These are phyloP conservation scores for Etheostoma spectabile DNA, from an alignment of 2,113 vertebrate genomes.

Conservation along the genomic window DNA sequence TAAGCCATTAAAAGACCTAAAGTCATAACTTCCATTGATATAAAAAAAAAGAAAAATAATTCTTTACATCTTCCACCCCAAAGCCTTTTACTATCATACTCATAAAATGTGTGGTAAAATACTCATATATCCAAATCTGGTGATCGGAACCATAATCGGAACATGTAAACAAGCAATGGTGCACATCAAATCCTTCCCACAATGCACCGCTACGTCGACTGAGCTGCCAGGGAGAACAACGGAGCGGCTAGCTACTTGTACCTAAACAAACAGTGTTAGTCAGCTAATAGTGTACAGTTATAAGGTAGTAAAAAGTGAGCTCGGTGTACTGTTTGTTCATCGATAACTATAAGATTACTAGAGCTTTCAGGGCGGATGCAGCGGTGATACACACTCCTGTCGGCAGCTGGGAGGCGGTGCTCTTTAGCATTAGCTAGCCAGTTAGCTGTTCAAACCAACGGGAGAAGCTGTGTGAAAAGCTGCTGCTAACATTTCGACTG, in stretches of 20 bases:
- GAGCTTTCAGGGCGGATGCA: constrained; percentile 3
- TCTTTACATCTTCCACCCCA: fast-evolving
- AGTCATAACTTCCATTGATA: neutral
- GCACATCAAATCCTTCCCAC: constrained; percentile 59
- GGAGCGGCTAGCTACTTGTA: neutral
- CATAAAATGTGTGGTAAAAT: neutral
- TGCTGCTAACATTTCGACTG: constrained; percentile 26
- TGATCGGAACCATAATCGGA: neutral
- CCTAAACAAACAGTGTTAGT: fast-evolving
- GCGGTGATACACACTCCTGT: constrained; percentile 23
- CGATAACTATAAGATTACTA: neutral
- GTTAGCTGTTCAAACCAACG: constrained; percentile 36
- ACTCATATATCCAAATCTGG: neutral
- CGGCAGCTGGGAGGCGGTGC: constrained; percentile 38
- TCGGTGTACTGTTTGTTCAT: fast-evolving
- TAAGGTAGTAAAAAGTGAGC: neutral
- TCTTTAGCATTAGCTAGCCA: constrained; percentile 51
- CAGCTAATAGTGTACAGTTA: too few species aligned
- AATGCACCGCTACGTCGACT: constrained; percentile 44
- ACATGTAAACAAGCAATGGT: constrained; percentile 76
- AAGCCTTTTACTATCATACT: neutral
- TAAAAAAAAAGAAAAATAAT: neutral
- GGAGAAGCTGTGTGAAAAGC: constrained; percentile 18
- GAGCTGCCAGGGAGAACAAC: constrained; percentile 21
- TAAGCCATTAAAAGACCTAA: neutral